Evolutionary conservation across 2,797 vertebrate species (phyloP).

Genomic region (Onychomys leucogaster): DNA sequence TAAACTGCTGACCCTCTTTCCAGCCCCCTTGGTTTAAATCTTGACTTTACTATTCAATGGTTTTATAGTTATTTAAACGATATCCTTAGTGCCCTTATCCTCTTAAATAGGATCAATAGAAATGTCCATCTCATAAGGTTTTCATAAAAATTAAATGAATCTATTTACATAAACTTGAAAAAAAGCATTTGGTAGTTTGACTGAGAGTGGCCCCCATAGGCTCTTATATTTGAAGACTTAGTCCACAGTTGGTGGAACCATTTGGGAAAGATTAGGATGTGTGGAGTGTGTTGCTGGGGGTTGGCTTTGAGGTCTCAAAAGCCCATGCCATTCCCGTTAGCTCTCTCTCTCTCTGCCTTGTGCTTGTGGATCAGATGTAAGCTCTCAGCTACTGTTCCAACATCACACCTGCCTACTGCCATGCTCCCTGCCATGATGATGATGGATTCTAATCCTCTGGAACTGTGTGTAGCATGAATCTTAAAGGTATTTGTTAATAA

Average conservation of each 20-base stretch:
- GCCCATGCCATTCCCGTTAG: no score
- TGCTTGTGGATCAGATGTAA: not conserved
- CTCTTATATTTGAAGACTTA: not conserved
- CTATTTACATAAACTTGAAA: conserved; percentile 7
- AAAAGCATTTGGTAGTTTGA: not conserved
- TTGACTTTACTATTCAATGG: conserved; percentile 19
- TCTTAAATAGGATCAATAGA: not conserved
- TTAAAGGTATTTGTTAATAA: no score
- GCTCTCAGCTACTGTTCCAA: not conserved
- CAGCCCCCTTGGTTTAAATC: conserved; percentile 13
- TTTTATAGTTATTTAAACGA: conserved; percentile 58
- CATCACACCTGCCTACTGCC: not conserved
- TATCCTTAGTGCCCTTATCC: not conserved
- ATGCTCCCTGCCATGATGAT: not conserved
- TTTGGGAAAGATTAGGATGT: not conserved
- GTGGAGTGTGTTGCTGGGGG: not conserved
- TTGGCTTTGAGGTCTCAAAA: not conserved
- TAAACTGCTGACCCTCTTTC: not conserved
- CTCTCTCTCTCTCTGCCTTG: not conserved
- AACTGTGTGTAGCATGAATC: no score
- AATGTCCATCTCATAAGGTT: not conserved
- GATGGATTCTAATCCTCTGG: not conserved
- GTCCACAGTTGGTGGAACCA: not conserved
- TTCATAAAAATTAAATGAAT: conserved; percentile 54
- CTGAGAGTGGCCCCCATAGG: not conserved